These are phyloP conservation scores for Nycticebus coucang DNA, from an alignment of 2,113 vertebrate genomes.

Conservation along the genomic window DNA sequence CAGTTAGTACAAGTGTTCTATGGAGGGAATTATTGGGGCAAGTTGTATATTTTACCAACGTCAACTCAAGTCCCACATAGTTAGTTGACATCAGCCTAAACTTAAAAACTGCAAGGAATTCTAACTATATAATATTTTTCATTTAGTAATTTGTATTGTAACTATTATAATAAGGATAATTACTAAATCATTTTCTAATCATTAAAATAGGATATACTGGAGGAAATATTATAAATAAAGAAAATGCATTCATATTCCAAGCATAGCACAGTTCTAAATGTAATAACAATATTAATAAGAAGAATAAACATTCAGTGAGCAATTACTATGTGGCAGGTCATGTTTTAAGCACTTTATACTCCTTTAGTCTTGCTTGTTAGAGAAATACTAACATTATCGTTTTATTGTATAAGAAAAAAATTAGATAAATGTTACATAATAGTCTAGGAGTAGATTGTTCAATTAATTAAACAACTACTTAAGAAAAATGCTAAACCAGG, in stretches of 20 bases:
- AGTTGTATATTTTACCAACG: not conserved
- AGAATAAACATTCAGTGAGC: not conserved
- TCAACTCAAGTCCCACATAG: not conserved
- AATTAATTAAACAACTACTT: not conserved
- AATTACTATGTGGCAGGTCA: not conserved
- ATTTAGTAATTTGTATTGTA: not conserved
- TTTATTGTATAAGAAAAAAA: not conserved
- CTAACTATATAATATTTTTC: not conserved
- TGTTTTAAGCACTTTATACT: not conserved
- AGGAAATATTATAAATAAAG: not conserved
- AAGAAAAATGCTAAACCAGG: not conserved
- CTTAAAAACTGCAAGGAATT: not conserved
- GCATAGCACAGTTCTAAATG: not conserved
- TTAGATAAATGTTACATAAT: not conserved
- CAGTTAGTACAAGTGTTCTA: not conserved
- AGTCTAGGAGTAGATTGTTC: not conserved
- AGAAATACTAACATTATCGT: not conserved
- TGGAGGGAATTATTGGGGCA: not conserved
- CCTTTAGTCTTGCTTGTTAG: not conserved
- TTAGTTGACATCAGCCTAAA: not conserved
- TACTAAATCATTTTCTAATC: not conserved
- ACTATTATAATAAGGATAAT: not conserved
- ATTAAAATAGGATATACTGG: not conserved
- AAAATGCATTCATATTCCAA: not conserved
- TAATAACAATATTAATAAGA: not conserved